Percentiles rank a stretch among this genome's conserved stretches.
These are phyloP conservation scores for Drosophila limbata DNA, from an alignment of 2,888 invertebrate species.

Conservation along the genomic window DNA sequence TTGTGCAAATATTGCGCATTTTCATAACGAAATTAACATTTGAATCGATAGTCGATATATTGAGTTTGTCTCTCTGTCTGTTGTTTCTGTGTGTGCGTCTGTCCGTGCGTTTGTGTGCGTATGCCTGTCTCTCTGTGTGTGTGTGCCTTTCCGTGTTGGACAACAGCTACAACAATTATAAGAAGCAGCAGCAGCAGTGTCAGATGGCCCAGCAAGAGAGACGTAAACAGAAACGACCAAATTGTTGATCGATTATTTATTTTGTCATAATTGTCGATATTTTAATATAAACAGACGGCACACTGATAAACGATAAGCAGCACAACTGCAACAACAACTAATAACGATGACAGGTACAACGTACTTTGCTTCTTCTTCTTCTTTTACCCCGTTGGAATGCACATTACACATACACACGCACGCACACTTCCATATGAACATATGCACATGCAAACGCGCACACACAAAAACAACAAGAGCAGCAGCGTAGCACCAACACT, in stretches of 20 bases:
- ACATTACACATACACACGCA: slow-evolving; percentile 58
- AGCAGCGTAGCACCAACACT: slow-evolving; percentile 49
- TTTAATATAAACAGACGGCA: slow-evolving; percentile 39
- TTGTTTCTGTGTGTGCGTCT: slow-evolving; percentile 5
- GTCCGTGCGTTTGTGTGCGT: not conserved
- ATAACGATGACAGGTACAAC: slow-evolving; percentile 40
- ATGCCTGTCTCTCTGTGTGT: not conserved
- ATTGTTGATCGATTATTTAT: slow-evolving; percentile 47
- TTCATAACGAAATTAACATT: slow-evolving; percentile 63
- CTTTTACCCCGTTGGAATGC: slow-evolving; percentile 80
- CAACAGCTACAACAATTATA: slow-evolving; percentile 35
- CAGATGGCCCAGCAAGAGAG: slow-evolving; percentile 48
- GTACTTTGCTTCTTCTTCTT: slow-evolving; percentile 43
- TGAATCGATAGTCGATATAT: slow-evolving; percentile 69
- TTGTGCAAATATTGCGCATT: slow-evolving; percentile 62
- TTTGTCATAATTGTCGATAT: slow-evolving; percentile 50
- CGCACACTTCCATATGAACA: slow-evolving; percentile 24
- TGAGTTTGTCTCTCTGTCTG: slow-evolving; percentile 25
- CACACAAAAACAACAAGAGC: slow-evolving; percentile 38
- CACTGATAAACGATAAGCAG: slow-evolving; percentile 27
- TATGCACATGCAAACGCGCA: slow-evolving; percentile 28
- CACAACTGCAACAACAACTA: slow-evolving; percentile 25
- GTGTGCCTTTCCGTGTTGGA: slow-evolving; percentile 18
- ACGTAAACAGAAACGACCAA: slow-evolving; percentile 46
- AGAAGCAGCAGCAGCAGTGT: slow-evolving; percentile 24